Evolutionary conservation across 2,113 vertebrate genomes (phyloP), one percentile per base, ranked within the genome.

Genomic region (Trichechus manatus): DNA sequence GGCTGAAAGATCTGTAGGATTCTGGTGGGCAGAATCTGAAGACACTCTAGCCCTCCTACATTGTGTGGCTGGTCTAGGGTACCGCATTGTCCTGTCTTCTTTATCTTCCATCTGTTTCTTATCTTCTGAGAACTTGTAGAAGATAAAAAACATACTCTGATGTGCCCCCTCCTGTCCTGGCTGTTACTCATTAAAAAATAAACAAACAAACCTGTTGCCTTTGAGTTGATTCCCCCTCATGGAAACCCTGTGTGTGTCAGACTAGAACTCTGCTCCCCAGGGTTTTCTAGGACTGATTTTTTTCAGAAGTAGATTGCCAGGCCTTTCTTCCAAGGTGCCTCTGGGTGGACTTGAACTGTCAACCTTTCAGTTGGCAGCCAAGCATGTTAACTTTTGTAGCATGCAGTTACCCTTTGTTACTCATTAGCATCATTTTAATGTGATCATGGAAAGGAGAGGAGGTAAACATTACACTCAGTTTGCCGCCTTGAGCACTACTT

Each of bases 11-110:
- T 88, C 79, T 84, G 9, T 13, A 23, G 56, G 59, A 70, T 59
- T 47, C 50, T 5, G 9, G 36, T 1, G 42, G 53, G 63, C 17
- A 14, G 70, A 36, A 23, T 15, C 5, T 2, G 13, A 59, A 39
- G 36, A 74, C 5, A 2, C 2, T 22, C 4, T 9, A 27, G 50
- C 17, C 50, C 61, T 85, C 25, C 42, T 33, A 39, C 11, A 4
- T 3, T 2, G 1, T 0, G 4, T 22, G 44, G 11, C 31, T 25
- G 56, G 42, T 39, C 11, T 22, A 25, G 36, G n/a, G 9, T 4
- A n/a, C 1, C 19, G 1, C 11, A 1, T 2, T 5, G 14, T 64
- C 42, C 17, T 3, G 13, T 31, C 4, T 31, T 9, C 36, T 70
- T 93, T 23, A 9, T 31, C 56, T 66, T 66, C 75, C 59, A 31